A percentile compares a stretch with the other conserved stretches of the same genome.
phyloP scores from a whole-genome alignment of 2,888 invertebrate genomes.

The Athripsodes cinereus region DNA sequence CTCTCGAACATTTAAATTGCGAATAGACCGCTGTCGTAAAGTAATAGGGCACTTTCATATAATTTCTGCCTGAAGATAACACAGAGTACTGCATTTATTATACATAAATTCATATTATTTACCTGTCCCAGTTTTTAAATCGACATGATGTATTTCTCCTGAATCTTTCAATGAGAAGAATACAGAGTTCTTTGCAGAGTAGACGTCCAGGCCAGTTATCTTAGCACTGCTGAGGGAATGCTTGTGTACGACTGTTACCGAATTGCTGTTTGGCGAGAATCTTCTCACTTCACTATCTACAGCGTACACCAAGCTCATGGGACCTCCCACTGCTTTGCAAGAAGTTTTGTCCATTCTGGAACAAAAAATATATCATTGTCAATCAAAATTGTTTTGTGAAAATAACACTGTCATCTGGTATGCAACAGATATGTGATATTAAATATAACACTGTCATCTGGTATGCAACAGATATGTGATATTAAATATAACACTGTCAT shows the following conservation, averaged over 20 bases:
- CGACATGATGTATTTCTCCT: slow-evolving; percentile 38
- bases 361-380: slow-evolving; percentile 22
- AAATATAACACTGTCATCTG: no score
- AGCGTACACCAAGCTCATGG: slow-evolving; percentile 50
- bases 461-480: no score
- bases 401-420: no score
- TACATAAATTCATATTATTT: no score
- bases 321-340: slow-evolving; percentile 59
- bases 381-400: background rate
- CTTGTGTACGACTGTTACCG: slow-evolving; percentile 37
- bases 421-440: background rate
- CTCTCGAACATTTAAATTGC: no score
- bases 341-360: slow-evolving; percentile 53
- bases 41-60: no score
- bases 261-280: slow-evolving; percentile 31
- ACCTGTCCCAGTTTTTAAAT: slow-evolving; percentile 33
- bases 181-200: slow-evolving; percentile 37
- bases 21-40: no score
- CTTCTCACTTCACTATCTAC: slow-evolving; percentile 52
- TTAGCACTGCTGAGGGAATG: slow-evolving; percentile 41
- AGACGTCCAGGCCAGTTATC: slow-evolving; percentile 51
- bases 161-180: slow-evolving; percentile 47
- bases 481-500: background rate
- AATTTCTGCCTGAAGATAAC: no score
- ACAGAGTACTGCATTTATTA: no score